A percentile compares a stretch with the other conserved stretches of the same genome.
Evolutionary conservation across 2,113 vertebrate species (phyloP).

Genomic region (Neofelis nebulosa): DNA sequence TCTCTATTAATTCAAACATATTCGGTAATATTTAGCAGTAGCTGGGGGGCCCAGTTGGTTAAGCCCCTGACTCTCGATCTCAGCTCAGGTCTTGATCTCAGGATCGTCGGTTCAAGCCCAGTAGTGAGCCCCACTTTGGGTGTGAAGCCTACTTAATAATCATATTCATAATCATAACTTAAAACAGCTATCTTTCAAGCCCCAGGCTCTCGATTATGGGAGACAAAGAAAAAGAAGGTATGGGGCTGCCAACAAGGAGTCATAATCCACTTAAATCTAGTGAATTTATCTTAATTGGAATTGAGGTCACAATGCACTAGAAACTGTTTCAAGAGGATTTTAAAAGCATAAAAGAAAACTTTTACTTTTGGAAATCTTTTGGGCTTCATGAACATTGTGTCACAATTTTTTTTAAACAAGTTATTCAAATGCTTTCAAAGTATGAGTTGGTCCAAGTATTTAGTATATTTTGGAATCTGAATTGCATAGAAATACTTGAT

Average conservation of each 20-base stretch:
- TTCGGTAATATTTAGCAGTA: background rate
- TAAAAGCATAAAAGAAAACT: slow-evolving; percentile 26
- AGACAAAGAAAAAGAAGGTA: slow-evolving; percentile 32
- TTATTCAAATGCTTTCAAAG: slow-evolving; percentile 38
- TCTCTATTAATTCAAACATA: slow-evolving; percentile 4
- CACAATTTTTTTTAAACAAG: slow-evolving; percentile 15
- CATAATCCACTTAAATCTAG: slow-evolving; percentile 12
- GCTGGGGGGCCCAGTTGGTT: background rate
- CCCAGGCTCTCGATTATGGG: background rate
- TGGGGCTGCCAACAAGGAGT: background rate
- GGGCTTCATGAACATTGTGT: background rate
- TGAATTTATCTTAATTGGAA: slow-evolving; percentile 51
- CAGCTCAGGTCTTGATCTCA: background rate
- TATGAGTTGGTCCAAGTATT: background rate
- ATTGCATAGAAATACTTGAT: slow-evolving; percentile 22
- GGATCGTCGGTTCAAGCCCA: background rate
- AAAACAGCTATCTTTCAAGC: slow-evolving; percentile 1
- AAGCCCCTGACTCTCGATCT: background rate
- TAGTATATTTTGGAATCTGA: slow-evolving; percentile 16
- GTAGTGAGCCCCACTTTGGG: background rate
- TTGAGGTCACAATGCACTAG: background rate
- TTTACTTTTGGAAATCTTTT: slow-evolving; percentile 27
- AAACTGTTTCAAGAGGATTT: slow-evolving; percentile 31
- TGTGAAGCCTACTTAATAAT: background rate
- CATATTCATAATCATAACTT: too few species aligned